These are phyloP conservation scores for Artemia sp. DNA, from an alignment of 2,888 invertebrate species.

Conservation along the genomic window DNA sequence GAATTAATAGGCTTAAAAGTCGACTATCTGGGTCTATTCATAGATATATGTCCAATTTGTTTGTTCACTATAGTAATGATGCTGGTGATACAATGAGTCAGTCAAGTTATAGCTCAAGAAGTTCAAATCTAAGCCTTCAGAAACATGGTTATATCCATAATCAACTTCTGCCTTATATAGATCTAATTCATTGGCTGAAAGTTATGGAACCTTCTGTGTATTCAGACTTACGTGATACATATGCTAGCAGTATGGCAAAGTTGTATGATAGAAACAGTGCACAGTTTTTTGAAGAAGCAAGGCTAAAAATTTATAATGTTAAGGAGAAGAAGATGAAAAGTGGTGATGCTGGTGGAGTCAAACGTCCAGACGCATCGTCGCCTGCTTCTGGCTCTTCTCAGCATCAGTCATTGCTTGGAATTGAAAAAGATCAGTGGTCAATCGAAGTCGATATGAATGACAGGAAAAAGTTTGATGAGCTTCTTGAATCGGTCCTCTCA, in stretches of 20 bases:
- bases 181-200: constrained; percentile 80
- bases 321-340: constrained; percentile 25
- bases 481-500: constrained; percentile 66
- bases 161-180: constrained; percentile 67
- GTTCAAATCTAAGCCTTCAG: constrained; percentile 43
- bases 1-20: constrained; percentile 55
- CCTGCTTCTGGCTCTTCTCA: constrained; percentile 18
- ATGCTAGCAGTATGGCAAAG: constrained; percentile 63
- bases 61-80: constrained; percentile 72
- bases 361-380: constrained; percentile 19
- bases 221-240: constrained; percentile 57
- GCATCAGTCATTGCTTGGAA: constrained; percentile 34
- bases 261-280: constrained; percentile 71
- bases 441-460: constrained; percentile 44
- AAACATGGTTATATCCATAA: constrained; percentile 62
- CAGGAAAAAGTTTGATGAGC: constrained; percentile 38
- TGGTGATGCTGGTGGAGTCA: constrained; percentile 23
- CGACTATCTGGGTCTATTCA: constrained; percentile 67
- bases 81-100: constrained; percentile 44
- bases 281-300: constrained; percentile 57
- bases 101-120: constrained; percentile 28
- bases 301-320: constrained; percentile 36
- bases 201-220: constrained; percentile 68
- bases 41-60: constrained; percentile 79
- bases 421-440: constrained; percentile 47